Base-by-base conservation (phyloP, 2,888 invertebrate genomes). In the Drosophila siamana region DNA sequence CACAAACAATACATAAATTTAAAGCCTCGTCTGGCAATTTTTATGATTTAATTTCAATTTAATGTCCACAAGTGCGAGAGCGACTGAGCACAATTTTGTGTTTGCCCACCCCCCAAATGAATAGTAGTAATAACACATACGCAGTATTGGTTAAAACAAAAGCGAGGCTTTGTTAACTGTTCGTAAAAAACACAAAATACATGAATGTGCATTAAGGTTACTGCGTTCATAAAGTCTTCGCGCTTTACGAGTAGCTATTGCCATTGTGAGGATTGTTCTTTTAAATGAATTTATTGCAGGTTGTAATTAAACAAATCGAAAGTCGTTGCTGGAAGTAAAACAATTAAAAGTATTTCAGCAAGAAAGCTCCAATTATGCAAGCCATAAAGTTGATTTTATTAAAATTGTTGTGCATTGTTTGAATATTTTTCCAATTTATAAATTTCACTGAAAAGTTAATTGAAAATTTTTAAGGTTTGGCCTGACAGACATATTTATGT, bases 381-480 rank as follows among this genome's bases (percentile, higher is more conserved):
- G 8, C 28, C 1, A 15, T 26, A 46, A 46, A 26, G 33, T n/a
- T 19, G 5, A 6, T 28, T 62, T 47, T 16, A 7, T 22, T 36
- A 15, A 11, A 47, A 8, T 24, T 52, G 2, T 24, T n/a, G 40
- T n/a, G 40, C 50, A 50, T 47, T 46, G 33, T 28, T 15, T 22
- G 13, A 40, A 47, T 16, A 22, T 22, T n/a, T 36, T 43, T 38
- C 26, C 60, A 57, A 46, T 50, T 60, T 61, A 47, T 33, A 62
- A 54, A 22, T 50, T 52, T 52, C 33, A 13, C 46, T 47, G 38
- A 44, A 43, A 85, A 85, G 77, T 85, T 83, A 87, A 83, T 87
- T 82, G 88, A 87, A 83, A 82, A 63, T 76, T 74, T 85, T 78
- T 73, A 80, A 73, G 86, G 86, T 57, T 69, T 33, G 80, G 75